Evolutionary conservation across 2,888 invertebrate genomes (phyloP).

Genomic region (Hedychridium roseum): DNA sequence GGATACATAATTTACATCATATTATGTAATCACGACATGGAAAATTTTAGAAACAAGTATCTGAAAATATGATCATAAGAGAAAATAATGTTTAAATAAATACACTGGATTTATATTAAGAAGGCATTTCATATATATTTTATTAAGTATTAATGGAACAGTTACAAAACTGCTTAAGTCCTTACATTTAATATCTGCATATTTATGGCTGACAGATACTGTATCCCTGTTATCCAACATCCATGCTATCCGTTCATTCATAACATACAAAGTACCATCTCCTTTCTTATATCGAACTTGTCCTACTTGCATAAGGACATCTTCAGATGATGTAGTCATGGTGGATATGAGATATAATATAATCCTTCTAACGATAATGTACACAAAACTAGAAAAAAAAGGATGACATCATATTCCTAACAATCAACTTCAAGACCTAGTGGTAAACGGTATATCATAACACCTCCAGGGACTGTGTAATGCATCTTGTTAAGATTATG

Average conservation of each 20-base stretch:
- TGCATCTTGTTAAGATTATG: too few relatives aligned
- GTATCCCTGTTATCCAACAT: conserved; percentile 93
- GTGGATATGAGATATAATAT: conserved; percentile 48
- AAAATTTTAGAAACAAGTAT: neutral
- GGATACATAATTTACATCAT: neutral
- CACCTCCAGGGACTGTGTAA: too few relatives aligned
- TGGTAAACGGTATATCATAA: too few relatives aligned
- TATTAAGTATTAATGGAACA: conserved; percentile 21
- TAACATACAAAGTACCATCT: conserved; percentile 93
- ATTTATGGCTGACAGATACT: conserved; percentile 91
- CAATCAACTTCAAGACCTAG: too few relatives aligned
- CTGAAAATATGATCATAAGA: neutral
- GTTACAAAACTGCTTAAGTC: conserved; percentile 16
- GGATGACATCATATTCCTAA: too few relatives aligned
- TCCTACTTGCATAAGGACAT: conserved; percentile 90
- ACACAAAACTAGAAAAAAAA: conserved; percentile 20
- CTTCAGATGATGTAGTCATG: conserved; percentile 92
- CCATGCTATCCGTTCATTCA: conserved; percentile 96
- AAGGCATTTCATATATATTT: conserved; percentile 22
- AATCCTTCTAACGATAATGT: conserved; percentile 40
- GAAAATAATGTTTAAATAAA: conserved; percentile 2
- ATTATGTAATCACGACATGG: neutral
- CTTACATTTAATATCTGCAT: conserved; percentile 95
- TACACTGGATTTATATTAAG: conserved; percentile 18
- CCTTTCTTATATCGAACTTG: conserved; percentile 96